These are phyloP conservation scores for Cephus nigrinus DNA, from an alignment of 2,888 invertebrate genomes.

Conservation along the genomic window DNA sequence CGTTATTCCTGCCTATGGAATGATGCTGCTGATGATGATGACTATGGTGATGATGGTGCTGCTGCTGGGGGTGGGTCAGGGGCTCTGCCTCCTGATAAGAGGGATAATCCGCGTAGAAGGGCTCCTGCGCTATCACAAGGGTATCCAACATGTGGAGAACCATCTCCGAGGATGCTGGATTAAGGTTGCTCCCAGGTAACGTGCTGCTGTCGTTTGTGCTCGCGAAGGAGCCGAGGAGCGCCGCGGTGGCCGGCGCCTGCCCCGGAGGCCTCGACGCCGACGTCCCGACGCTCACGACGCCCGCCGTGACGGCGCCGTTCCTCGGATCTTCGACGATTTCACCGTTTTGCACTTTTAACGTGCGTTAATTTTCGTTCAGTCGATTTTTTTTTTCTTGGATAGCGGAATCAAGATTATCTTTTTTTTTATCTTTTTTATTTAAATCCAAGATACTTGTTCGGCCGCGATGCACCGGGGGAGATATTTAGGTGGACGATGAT, in stretches of 20 bases:
- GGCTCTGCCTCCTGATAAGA: slow-evolving; percentile 61
- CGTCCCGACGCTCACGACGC: slow-evolving; percentile 64
- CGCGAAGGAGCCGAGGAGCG: slow-evolving; percentile 45
- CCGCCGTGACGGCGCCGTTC: slow-evolving; percentile 61
- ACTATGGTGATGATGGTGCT: slow-evolving; percentile 47
- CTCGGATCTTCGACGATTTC: slow-evolving; percentile 17
- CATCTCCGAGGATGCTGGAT: slow-evolving; percentile 74
- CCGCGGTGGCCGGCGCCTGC: slow-evolving; percentile 54
- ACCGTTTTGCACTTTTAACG: slow-evolving; percentile 5
- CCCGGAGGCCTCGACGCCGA: slow-evolving; percentile 60
- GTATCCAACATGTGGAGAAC: slow-evolving; percentile 80
- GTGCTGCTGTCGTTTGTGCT: slow-evolving; percentile 30
- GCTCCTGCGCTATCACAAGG: slow-evolving; percentile 74
- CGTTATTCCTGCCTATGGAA: slow-evolving; percentile 51
- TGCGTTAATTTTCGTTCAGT: background rate
- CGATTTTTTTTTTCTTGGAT: background rate
- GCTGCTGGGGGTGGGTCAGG: slow-evolving; percentile 43
- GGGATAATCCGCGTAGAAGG: slow-evolving; percentile 77
- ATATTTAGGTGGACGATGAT: background rate
- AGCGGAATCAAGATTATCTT: background rate
- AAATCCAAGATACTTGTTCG: background rate
- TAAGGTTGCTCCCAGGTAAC: slow-evolving; percentile 26
- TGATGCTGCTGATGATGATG: slow-evolving; percentile 59
- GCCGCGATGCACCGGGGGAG: too few species aligned
- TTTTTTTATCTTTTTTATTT: background rate